These are phyloP conservation scores for Oenanthe melanoleuca DNA, from an alignment of 2,113 vertebrate genomes.

Conservation along the genomic window DNA sequence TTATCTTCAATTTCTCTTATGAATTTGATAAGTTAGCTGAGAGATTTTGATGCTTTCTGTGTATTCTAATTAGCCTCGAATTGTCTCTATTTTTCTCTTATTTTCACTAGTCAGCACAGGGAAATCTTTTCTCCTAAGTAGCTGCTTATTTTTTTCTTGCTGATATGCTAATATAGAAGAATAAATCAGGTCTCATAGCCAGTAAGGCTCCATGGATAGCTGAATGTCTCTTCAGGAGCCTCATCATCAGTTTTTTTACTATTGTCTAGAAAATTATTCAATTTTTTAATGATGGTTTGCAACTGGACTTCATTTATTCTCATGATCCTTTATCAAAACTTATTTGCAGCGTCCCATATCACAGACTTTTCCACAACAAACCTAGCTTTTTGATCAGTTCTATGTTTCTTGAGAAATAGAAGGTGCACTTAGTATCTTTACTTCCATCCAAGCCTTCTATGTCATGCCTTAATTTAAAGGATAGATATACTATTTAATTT, in stretches of 20 bases:
- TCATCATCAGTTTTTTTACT: neutral
- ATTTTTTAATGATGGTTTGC: neutral
- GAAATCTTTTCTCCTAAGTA: neutral
- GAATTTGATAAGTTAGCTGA: neutral
- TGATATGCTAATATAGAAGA: neutral
- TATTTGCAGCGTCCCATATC: neutral
- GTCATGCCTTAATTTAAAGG: neutral
- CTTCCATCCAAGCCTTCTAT: neutral
- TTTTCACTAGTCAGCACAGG: neutral
- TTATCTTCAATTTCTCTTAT: neutral
- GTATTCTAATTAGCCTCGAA: neutral
- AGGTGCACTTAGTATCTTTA: neutral
- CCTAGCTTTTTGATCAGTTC: neutral
- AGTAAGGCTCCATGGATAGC: accelerated
- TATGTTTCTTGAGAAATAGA: neutral
- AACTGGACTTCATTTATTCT: neutral
- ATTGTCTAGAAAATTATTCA: neutral
- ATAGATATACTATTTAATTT: neutral
- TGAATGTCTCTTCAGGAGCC: neutral
- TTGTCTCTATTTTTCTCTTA: neutral
- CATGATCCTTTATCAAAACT: neutral
- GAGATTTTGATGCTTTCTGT: neutral
- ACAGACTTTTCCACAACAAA: neutral
- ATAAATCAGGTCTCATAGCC: neutral
- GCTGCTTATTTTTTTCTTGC: neutral